Evolutionary conservation across 2,888 invertebrate genomes (phyloP).

Genomic region (Tiphia femorata): DNA sequence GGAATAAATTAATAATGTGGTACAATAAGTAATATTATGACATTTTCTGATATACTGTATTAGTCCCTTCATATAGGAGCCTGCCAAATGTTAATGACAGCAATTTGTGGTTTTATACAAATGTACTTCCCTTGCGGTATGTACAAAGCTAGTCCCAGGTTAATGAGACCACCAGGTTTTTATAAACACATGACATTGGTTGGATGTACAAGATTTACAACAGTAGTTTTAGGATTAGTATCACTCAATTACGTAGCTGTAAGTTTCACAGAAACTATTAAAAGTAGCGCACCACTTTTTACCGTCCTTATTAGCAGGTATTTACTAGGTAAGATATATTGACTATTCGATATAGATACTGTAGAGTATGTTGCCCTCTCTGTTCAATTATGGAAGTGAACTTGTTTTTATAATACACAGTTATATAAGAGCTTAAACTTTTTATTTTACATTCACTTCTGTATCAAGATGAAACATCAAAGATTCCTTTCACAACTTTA

Average conservation of each 20-base stretch:
- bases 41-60: no score
- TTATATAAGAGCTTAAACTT: no score
- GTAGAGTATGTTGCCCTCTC: not conserved
- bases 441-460: no score
- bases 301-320: constrained; percentile 81
- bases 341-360: no score
- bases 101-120: constrained; percentile 80
- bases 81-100: constrained; percentile 82
- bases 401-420: no score
- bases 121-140: constrained; percentile 81
- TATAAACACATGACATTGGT: constrained; percentile 81
- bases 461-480: no score
- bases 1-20: no score
- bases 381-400: no score
- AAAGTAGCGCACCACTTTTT: constrained; percentile 84
- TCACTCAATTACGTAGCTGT: constrained; percentile 84
- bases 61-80: constrained; percentile 73
- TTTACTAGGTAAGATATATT: constrained; percentile 70
- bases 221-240: constrained; percentile 80
- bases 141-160: constrained; percentile 74
- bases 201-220: constrained; percentile 80
- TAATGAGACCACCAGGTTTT: constrained; percentile 77
- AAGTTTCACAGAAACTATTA: constrained; percentile 85
- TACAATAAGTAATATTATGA: no score
- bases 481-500: no score